These are phyloP conservation scores for Trochalopteron elliotii DNA, from an alignment of 2,113 vertebrate genomes.

Conservation along the genomic window DNA sequence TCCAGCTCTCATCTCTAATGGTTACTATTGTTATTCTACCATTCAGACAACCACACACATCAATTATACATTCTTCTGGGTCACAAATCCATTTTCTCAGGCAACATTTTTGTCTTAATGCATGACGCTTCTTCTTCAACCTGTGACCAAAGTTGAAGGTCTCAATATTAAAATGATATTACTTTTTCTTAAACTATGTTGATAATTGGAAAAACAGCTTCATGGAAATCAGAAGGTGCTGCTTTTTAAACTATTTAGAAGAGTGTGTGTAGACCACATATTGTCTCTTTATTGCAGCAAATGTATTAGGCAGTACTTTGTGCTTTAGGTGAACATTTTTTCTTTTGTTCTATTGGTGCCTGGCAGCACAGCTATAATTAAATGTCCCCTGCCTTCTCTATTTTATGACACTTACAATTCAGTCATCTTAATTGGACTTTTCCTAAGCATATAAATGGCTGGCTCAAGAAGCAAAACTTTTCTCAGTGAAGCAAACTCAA, in stretches of 20 bases:
- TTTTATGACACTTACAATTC: conserved; percentile 19
- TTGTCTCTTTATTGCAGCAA: conserved; percentile 7
- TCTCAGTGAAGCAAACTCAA: background rate
- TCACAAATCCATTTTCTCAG: conserved; percentile 60
- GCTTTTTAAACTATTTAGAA: conserved; percentile 1
- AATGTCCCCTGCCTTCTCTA: conserved; percentile 24
- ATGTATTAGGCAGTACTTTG: background rate
- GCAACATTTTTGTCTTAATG: conserved; percentile 50
- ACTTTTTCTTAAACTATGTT: conserved; percentile 5
- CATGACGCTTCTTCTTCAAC: conserved; percentile 17
- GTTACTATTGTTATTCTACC: conserved; percentile 74
- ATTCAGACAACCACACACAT: conserved; percentile 66
- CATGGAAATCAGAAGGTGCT: background rate
- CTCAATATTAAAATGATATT: background rate
- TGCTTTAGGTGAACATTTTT: background rate
- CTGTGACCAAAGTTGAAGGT: conserved; percentile 24
- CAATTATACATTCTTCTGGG: conserved; percentile 71
- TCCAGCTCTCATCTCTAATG: conserved; percentile 75
- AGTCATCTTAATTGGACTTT: conserved; percentile 51
- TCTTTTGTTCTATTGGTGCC: background rate
- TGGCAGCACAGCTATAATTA: conserved; percentile 49
- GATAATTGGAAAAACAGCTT: conserved; percentile 18
- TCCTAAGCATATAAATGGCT: background rate
- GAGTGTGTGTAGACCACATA: background rate
- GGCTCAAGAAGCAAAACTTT: background rate